These are phyloP conservation scores for Dryobates pubescens DNA, from an alignment of 2,797 vertebrate genomes.

Conservation along the genomic window DNA sequence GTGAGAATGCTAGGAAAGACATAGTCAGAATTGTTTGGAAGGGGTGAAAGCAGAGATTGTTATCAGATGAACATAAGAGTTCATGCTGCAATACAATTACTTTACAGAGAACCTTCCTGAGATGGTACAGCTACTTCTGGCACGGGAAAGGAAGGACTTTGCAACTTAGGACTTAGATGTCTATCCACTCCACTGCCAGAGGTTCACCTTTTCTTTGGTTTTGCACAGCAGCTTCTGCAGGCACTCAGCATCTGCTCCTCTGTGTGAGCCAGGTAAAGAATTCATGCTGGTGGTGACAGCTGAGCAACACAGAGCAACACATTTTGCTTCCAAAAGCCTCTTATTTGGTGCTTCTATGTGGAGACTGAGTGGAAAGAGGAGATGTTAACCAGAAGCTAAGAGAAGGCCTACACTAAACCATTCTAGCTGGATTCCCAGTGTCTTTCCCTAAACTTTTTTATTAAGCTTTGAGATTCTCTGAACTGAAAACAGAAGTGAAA, in stretches of 20 bases:
- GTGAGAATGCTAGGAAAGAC: not conserved
- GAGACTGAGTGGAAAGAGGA: not conserved
- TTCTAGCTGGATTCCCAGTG: not conserved
- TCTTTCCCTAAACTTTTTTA: not conserved
- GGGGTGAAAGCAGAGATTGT: not conserved
- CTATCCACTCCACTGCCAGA: not conserved
- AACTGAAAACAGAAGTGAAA: not conserved
- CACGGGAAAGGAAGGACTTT: not conserved
- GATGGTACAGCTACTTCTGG: not conserved
- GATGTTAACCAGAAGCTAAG: not conserved
- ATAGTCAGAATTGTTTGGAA: not conserved
- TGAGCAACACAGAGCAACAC: not conserved
- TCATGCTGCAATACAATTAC: not conserved
- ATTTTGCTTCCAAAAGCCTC: not conserved
- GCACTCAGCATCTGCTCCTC: not conserved
- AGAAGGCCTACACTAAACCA: not conserved
- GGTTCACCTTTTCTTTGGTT: not conserved
- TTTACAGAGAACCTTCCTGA: not conserved
- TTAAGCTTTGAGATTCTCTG: not conserved
- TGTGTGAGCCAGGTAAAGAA: not conserved
- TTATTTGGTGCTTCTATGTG: fast-evolving
- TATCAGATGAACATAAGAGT: not conserved
- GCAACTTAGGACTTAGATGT: too few species aligned
- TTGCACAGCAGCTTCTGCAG: not conserved
- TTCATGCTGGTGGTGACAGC: fast-evolving